Evolutionary conservation across 2,113 vertebrate species (phyloP), one percentile per base, ranked within the genome.

Genomic region (Catharus bicknelli): DNA sequence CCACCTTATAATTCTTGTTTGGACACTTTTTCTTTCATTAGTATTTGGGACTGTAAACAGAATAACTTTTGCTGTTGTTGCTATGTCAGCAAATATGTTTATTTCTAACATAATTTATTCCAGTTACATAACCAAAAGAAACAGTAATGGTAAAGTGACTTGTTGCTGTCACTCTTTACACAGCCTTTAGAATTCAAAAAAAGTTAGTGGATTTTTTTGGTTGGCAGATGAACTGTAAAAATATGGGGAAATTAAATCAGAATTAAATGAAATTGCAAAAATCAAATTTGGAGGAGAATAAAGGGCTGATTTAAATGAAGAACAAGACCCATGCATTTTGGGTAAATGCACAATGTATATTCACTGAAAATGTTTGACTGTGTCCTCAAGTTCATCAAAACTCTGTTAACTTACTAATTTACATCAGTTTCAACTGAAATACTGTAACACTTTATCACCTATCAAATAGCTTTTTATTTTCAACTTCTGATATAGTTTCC

Each of bases 301-400:
- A 58, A 69, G 12, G 21, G 12, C 17, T 58, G 19, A 77, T 66
- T 86, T 83, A 69, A 90, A 90, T 22, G 62, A 54, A 66, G 21
- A 50, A 55, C 22, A 70, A 36, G 9, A 61, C 27, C 6, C 9
- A 55, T 0, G 0, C 8, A 16, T 75, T 42, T 45, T 4, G 4
- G 27, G 45, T 79, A 68, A 82, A 78, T 0, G 1, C 1, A 11
- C 23, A 54, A 13, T 30, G 16, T 29, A 1, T 27, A 27, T n/a
- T 64, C 36, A 34, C 30, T 40, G 9, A 50, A 83, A 93, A 62
- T 83, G 73, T 54, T 22, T 80, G 58, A 40, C 42, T 30, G 5
- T 51, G 43, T 66, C 29, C 25, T 88, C 42, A 69, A 29, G 22
- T 55, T 42, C 55, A 30, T 81, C 48, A 25, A 3, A 1, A 27